Evolutionary conservation across 2,888 invertebrate genomes (phyloP).

Genomic region (Nymphalis polychloros): DNA sequence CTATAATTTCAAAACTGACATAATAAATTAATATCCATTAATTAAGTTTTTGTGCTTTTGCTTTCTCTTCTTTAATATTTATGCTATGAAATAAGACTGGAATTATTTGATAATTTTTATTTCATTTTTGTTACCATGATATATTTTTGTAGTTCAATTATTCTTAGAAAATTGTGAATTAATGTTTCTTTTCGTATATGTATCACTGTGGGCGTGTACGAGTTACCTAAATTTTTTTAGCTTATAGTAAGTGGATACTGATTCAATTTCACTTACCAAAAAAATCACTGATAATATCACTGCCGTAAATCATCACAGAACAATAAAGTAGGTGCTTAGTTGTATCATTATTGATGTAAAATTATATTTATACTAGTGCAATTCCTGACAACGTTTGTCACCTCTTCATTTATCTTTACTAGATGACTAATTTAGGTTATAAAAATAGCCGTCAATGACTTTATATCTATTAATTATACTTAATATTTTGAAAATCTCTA

Average conservation of each 20-base stretch:
- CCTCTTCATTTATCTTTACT: constrained; percentile 55
- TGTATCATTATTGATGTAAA: constrained; percentile 38
- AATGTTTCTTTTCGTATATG: constrained; percentile 1
- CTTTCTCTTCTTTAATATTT: too few relatives aligned
- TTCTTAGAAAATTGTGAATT: background rate
- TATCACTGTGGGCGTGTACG: constrained; percentile 38
- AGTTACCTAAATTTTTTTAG: constrained; percentile 25
- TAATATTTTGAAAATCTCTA: constrained; percentile 15
- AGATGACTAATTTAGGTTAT: constrained; percentile 70
- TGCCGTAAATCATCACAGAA: constrained; percentile 40
- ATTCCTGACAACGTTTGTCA: constrained; percentile 58
- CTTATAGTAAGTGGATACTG: constrained; percentile 14
- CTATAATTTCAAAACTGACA: too few relatives aligned
- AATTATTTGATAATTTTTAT: background rate
- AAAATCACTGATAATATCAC: constrained; percentile 39
- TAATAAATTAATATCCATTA: too few relatives aligned
- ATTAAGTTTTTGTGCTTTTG: too few relatives aligned
- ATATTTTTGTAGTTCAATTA: too few relatives aligned
- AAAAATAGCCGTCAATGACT: constrained; percentile 54
- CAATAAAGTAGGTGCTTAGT: constrained; percentile 32
- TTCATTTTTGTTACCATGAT: background rate
- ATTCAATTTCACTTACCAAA: constrained; percentile 41
- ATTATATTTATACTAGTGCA: constrained; percentile 40
- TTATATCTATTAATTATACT: constrained; percentile 13
- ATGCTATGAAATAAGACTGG: too few relatives aligned